A percentile compares a stretch with the other conserved stretches of the same genome.
These are phyloP conservation scores for Lepus oiostolus DNA, from an alignment of 2,797 vertebrate genomes.

Conservation along the genomic window DNA sequence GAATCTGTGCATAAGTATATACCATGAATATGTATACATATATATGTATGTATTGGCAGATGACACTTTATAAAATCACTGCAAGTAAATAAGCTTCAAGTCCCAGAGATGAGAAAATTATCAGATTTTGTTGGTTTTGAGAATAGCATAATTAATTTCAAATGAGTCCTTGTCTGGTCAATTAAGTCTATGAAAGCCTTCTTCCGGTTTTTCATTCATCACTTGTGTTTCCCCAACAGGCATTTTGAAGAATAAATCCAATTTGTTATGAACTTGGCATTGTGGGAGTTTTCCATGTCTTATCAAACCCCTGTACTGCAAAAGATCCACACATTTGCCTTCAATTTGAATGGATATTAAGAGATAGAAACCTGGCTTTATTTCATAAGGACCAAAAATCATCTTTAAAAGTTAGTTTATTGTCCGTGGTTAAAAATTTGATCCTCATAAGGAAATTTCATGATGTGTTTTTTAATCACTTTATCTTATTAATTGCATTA, in stretches of 20 bases:
- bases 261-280: not conserved
- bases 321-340: not conserved
- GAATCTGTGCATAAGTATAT: not conserved
- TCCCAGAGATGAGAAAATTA: constrained; percentile 42
- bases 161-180: not conserved
- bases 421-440: constrained; percentile 37
- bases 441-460: constrained; percentile 1
- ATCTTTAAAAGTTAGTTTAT: constrained; percentile 47
- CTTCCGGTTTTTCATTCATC: constrained; percentile 51
- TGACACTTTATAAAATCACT: not conserved
- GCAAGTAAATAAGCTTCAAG: constrained; percentile 38
- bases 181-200: constrained; percentile 51
- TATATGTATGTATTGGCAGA: not conserved
- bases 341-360: constrained; percentile 40
- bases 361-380: constrained; percentile 43
- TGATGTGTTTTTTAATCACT: constrained; percentile 6
- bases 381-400: constrained; percentile 60
- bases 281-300: not conserved
- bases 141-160: constrained; percentile 57
- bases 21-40: not conserved
- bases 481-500: not conserved
- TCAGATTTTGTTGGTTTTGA: constrained; percentile 34
- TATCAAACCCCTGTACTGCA: not conserved
- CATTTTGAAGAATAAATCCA: constrained; percentile 56
- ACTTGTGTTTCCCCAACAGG: constrained; percentile 49